phyloP scores from a whole-genome alignment of 2,113 vertebrate genomes.

The Eira barbara region DNA sequence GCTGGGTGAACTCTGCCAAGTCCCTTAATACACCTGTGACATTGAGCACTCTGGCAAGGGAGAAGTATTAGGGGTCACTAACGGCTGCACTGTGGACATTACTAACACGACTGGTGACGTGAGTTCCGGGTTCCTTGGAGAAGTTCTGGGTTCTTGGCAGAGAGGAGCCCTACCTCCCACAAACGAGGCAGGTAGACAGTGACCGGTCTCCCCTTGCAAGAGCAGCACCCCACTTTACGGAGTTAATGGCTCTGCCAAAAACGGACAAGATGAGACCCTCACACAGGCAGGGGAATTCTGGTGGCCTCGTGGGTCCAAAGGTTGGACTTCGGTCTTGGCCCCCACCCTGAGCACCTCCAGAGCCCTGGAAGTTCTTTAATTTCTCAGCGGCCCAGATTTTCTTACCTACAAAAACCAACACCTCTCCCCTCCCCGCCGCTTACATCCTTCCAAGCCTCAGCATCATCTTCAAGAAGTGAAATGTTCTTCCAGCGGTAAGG shows the following conservation, averaged over 20 bases:
- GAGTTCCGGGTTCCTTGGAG: neutral
- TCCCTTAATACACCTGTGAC: neutral
- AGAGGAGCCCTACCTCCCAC: neutral
- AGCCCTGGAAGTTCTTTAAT: neutral
- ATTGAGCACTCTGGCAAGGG: neutral
- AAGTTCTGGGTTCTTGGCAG: neutral
- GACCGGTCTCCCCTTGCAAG: neutral
- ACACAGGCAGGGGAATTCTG: fast-evolving
- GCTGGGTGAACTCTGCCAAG: neutral
- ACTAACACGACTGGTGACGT: neutral
- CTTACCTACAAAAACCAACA: neutral
- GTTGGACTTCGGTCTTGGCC: neutral
- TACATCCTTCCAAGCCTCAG: neutral
- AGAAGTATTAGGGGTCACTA: neutral
- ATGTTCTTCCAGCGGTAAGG: neutral
- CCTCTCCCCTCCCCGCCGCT: neutral
- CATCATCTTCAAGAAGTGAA: neutral
- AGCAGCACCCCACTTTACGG: neutral
- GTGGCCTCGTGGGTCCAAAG: neutral
- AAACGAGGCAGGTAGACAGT: neutral
- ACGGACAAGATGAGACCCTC: neutral
- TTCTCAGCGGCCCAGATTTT: neutral
- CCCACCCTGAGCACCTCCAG: neutral
- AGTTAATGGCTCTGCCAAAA: neutral
- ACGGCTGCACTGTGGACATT: neutral